phyloP scores from a whole-genome alignment of 1,140 invertebrate species.

The Drosophila arizonae region DNA sequence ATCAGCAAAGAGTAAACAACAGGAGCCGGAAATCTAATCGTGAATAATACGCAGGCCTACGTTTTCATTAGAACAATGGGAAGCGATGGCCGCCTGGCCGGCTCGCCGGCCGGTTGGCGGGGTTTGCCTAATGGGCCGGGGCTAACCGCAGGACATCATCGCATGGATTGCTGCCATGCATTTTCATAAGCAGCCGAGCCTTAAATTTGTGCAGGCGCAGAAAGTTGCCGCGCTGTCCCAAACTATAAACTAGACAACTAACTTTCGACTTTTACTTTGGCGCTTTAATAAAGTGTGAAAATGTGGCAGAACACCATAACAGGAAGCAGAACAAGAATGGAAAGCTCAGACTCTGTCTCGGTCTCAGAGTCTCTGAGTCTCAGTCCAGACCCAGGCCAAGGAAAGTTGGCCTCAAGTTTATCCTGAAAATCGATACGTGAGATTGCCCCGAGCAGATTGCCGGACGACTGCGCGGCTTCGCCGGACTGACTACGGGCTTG shows the following conservation, averaged over 20 bases:
- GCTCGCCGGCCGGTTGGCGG: no score
- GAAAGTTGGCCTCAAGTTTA: slow-evolving; percentile 49
- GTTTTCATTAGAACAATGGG: slow-evolving; percentile 44
- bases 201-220: slow-evolving; percentile 29
- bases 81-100: not conserved
- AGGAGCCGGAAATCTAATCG: slow-evolving; percentile 32
- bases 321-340: slow-evolving; percentile 4
- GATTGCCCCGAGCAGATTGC: slow-evolving; percentile 45
- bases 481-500: not conserved
- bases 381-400: not conserved
- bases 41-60: slow-evolving; percentile 45
- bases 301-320: slow-evolving; percentile 44
- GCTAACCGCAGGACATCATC: not conserved
- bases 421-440: slow-evolving; percentile 71
- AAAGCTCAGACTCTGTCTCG: not conserved
- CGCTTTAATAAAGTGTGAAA: slow-evolving; percentile 80
- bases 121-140: slow-evolving; percentile 28
- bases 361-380: no score
- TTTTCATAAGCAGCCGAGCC: slow-evolving; percentile 44
- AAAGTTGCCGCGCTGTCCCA: slow-evolving; percentile 16
- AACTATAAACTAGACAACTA: slow-evolving; percentile 62
- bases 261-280: slow-evolving; percentile 71
- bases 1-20: slow-evolving; percentile 38
- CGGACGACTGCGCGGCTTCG: slow-evolving; percentile 10
- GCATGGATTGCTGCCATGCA: slow-evolving; percentile 31